Evolutionary conservation across 2,113 vertebrate species (phyloP).

Genomic region (Osmerus mordax): DNA sequence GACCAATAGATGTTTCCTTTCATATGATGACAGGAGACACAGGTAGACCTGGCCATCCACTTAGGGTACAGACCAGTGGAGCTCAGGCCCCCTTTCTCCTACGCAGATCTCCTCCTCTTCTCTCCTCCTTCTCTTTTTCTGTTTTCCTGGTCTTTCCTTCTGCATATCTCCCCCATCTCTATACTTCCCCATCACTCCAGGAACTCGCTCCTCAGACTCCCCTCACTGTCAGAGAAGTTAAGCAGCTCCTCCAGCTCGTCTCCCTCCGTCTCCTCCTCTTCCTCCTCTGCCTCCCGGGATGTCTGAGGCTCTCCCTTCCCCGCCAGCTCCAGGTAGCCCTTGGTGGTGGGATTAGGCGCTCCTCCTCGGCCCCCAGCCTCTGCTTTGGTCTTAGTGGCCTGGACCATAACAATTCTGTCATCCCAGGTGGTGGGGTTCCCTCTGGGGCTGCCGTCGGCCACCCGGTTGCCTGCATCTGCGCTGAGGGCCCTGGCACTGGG

Average conservation of each 20-base stretch:
- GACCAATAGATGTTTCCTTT: too few species aligned
- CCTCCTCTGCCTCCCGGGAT: conserved; percentile 38
- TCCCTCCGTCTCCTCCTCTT: conserved; percentile 47
- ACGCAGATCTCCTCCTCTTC: too few species aligned
- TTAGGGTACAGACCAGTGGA: too few species aligned
- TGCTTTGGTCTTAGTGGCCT: conserved; percentile 38
- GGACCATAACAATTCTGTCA: conserved; percentile 47
- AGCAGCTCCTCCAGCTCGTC: conserved; percentile 55
- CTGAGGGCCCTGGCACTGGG: conserved; percentile 28
- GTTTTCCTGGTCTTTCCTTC: too few species aligned
- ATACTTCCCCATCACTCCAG: conserved; percentile 31
- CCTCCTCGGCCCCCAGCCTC: conserved; percentile 27
- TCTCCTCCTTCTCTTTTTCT: too few species aligned
- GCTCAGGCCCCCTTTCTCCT: too few species aligned
- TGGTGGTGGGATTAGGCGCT: conserved; percentile 27
- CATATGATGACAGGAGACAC: too few species aligned
- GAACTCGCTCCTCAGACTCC: conserved; percentile 55
- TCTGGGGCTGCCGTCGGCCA: conserved; percentile 13
- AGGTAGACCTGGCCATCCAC: too few species aligned
- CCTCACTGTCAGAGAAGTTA: conserved; percentile 53
- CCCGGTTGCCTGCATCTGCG: conserved; percentile 14
- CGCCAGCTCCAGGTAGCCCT: conserved; percentile 59
- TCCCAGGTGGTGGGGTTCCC: conserved; percentile 33
- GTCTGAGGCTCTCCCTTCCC: conserved; percentile 41
- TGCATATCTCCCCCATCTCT: too few species aligned